Base-by-base conservation (phyloP, 2,113 vertebrate genomes). In the Platysteira castanea region DNA sequence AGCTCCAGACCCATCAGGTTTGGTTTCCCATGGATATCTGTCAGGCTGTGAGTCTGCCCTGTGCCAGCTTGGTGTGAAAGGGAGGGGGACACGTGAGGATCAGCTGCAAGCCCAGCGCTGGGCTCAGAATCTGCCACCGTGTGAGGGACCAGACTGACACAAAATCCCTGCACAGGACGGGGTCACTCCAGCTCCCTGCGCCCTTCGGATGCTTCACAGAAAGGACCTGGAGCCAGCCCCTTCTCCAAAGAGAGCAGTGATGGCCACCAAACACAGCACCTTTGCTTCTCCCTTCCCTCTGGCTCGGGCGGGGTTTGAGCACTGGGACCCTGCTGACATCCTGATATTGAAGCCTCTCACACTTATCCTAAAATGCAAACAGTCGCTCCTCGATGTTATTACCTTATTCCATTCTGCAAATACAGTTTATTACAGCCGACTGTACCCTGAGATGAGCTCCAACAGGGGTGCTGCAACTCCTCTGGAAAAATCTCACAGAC, bases 91-190 rank as follows among this genome's bases (percentile, higher is more conserved):
- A 3, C 0, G 7, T 0, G 4, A 4, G 64, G 57, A 24, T 5
- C 26, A 13, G 70, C 61, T 10, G 4, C 15, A 1, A 16, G 46
- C 2, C 1, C 26, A 6, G 0, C 22, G 0, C 6, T 2, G 77
- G 39, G 39, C 7, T n/a, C 39, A 0, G 44, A 0, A 1, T 4
- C 39, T 3, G 28, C 4, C 47, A 8, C 18, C 3, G 0, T 0
- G 4, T 0, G 26, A 19, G 9, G 13, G 56, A 8, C 4, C 49
- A 4, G 41, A 22, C 4, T 1, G 23, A 4, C 0, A 3, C 1
- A 2, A 11, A 24, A 16, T 0, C 1, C 3, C 2, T 7, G 0
- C 1, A 5, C 33, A 6, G 35, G 1, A 7, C 1, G 8, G 0
- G 16, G 5, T 10, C 4, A 0, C 13, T 22, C 2, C 84, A 22